These are phyloP conservation scores for Lacanobia wlatinum DNA, from an alignment of 2,888 invertebrate genomes.

Conservation along the genomic window DNA sequence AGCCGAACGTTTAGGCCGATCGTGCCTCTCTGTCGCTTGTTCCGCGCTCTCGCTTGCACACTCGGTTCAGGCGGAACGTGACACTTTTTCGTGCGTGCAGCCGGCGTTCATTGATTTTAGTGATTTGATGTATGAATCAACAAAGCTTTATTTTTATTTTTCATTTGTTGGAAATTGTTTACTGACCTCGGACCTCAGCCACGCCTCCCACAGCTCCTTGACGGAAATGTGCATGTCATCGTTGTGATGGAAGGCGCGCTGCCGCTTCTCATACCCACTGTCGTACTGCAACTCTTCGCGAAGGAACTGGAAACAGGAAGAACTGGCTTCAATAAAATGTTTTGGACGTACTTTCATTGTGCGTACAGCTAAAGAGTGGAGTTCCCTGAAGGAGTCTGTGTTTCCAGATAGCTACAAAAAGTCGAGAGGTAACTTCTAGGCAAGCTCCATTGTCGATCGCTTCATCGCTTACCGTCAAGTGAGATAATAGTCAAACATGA, in stretches of 20 bases:
- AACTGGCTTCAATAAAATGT: not conserved
- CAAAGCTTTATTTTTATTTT: too few species aligned
- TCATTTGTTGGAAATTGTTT: not conserved
- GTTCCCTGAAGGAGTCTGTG: not conserved
- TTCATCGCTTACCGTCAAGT: not conserved
- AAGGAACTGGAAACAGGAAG: conserved; percentile 93
- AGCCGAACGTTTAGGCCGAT: too few species aligned
- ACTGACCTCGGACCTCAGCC: conserved; percentile 96
- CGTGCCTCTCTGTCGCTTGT: too few species aligned
- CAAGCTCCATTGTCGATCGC: not conserved
- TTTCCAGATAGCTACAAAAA: not conserved
- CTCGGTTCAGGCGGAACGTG: too few species aligned
- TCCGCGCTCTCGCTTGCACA: too few species aligned
- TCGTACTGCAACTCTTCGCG: conserved; percentile 99
- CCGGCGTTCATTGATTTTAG: too few species aligned
- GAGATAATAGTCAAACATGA: not conserved
- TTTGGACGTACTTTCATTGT: not conserved
- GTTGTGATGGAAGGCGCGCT: conserved; percentile 98
- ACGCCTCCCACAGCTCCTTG: conserved; percentile 99
- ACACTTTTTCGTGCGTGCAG: too few species aligned
- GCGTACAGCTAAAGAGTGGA: not conserved
- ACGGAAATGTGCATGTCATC: conserved; percentile 99
- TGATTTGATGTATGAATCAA: too few species aligned
- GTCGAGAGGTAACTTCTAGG: not conserved
- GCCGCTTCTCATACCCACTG: conserved; percentile 97